Evolutionary conservation across 2,113 vertebrate genomes (phyloP).

Genomic region (human (Homo sapiens)): DNA sequence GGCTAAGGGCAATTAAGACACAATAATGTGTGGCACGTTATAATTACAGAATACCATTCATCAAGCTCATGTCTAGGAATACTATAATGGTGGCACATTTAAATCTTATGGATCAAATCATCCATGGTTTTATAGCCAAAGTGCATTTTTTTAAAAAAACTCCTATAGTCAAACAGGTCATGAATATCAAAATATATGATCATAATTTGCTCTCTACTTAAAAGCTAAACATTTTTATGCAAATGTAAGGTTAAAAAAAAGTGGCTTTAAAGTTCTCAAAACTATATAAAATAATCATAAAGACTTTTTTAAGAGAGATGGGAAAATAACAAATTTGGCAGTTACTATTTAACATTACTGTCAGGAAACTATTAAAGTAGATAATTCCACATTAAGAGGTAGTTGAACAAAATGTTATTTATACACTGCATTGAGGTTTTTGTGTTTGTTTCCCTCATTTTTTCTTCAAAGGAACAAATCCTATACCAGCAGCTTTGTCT

Average conservation of each 20-base stretch:
- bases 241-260: slow-evolving; percentile 76
- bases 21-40: slow-evolving; percentile 71
- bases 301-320: slow-evolving; percentile 77
- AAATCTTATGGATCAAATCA: slow-evolving; percentile 71
- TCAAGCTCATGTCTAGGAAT: slow-evolving; percentile 57
- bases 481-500: slow-evolving; percentile 83
- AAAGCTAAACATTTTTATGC: slow-evolving; percentile 72
- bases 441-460: slow-evolving; percentile 69
- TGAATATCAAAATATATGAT: slow-evolving; percentile 78
- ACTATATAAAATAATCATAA: slow-evolving; percentile 71
- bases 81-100: slow-evolving; percentile 72
- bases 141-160: slow-evolving; percentile 73
- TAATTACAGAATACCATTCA: slow-evolving; percentile 79
- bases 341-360: slow-evolving; percentile 69
- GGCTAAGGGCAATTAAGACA: slow-evolving; percentile 81
- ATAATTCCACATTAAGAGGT: slow-evolving; percentile 85
- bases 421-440: slow-evolving; percentile 64
- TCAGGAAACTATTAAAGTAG: slow-evolving; percentile 77
- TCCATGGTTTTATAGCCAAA: slow-evolving; percentile 71
- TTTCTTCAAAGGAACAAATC: slow-evolving; percentile 81
- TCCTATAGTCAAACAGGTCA: slow-evolving; percentile 62
- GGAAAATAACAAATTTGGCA: slow-evolving; percentile 82
- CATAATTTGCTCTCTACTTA: slow-evolving; percentile 78
- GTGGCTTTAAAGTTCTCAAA: slow-evolving; percentile 68
- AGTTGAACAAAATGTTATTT: slow-evolving; percentile 84